phyloP scores from a whole-genome alignment of 2,797 vertebrate species.

The Brachymystax lenok region DNA sequence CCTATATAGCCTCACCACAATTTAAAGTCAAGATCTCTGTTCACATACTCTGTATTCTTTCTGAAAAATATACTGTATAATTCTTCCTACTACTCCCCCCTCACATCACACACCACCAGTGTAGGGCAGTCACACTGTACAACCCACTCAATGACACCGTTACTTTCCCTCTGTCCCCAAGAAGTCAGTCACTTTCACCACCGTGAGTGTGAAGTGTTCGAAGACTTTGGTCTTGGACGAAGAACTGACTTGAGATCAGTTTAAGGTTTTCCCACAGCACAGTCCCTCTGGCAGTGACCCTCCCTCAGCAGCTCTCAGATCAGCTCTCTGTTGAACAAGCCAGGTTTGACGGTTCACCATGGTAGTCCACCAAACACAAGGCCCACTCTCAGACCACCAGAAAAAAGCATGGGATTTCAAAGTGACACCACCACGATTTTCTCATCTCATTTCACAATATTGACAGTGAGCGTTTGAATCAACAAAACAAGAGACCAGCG shows the following conservation, averaged over 20 bases:
- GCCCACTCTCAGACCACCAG: conserved; percentile 4
- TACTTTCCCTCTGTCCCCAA: no score
- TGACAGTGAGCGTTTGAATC: conserved; percentile 37
- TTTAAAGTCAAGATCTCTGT: conserved; percentile 63
- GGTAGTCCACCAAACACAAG: neutral
- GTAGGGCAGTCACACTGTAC: conserved; percentile 26
- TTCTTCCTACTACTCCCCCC: conserved; percentile 35
- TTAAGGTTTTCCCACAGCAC: conserved; percentile 31
- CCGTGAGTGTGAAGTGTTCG: neutral
- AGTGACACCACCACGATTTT: conserved; percentile 20
- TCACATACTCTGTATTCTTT: conserved; percentile 65
- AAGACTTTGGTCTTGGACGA: conserved; percentile 23
- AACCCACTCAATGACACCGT: no score
- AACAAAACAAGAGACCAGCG: conserved; percentile 66
- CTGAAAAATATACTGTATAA: conserved; percentile 72
- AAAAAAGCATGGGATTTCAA: neutral
- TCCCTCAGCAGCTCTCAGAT: conserved; percentile 8
- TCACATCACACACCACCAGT: conserved; percentile 32
- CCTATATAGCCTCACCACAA: conserved; percentile 65
- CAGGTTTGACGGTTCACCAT: neutral
- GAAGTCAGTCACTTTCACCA: conserved; percentile 21
- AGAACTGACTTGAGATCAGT: conserved; percentile 41
- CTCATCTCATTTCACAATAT: conserved; percentile 34
- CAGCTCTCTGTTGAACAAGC: conserved; percentile 20
- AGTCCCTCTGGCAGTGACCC: conserved; percentile 24